Evolutionary conservation across 2,797 vertebrate genomes (phyloP).

Genomic region (Limnodromus scolopaceus): DNA sequence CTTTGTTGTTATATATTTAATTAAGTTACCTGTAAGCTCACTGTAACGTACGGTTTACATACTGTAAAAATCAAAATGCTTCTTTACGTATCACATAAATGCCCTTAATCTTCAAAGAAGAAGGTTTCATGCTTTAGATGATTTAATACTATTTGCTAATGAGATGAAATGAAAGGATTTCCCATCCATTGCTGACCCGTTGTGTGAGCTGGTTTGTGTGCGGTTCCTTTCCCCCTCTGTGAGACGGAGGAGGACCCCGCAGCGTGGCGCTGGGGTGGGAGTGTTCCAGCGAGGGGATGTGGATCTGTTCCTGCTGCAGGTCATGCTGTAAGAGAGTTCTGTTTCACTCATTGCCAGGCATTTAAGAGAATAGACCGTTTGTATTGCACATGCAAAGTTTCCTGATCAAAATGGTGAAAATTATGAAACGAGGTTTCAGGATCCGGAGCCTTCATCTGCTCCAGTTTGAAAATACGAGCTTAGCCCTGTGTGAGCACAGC

Average conservation of each 20-base stretch:
- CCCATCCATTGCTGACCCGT: background rate
- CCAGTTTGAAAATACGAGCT: background rate
- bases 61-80: background rate
- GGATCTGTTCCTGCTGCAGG: background rate
- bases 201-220: background rate
- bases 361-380: background rate
- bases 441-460: background rate
- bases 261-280: background rate
- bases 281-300: rapidly evolving
- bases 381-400: background rate
- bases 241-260: background rate
- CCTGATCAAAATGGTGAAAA: background rate
- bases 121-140: background rate
- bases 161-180: background rate
- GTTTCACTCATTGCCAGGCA: background rate
- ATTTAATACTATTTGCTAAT: background rate
- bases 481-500: background rate
- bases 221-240: background rate
- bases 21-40: background rate
- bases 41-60: background rate
- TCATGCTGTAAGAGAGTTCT: background rate
- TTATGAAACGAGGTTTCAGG: background rate
- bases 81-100: background rate
- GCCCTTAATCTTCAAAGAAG: background rate
- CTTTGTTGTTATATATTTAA: background rate